These are phyloP conservation scores for Gasterosteus nipponicus DNA, from an alignment of 2,113 vertebrate genomes.

Conservation along the genomic window DNA sequence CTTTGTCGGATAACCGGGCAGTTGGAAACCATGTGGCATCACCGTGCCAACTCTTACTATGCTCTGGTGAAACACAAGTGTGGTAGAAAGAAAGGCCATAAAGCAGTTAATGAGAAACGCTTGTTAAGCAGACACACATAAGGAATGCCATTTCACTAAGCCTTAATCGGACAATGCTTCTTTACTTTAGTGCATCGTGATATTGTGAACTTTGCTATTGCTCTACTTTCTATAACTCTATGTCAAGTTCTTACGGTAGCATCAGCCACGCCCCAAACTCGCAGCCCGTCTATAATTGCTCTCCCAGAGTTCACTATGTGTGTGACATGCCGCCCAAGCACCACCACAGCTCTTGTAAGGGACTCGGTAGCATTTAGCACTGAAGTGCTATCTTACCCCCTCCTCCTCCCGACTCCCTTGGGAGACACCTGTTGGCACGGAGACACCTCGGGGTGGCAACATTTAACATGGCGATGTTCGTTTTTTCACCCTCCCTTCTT, in stretches of 20 bases:
- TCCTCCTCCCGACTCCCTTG: background rate
- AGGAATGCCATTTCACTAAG: background rate
- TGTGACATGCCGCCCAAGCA: slow-evolving; percentile 76
- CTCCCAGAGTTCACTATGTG: slow-evolving; percentile 68
- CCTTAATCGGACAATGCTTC: background rate
- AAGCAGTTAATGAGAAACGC: background rate
- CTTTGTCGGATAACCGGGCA: slow-evolving; percentile 27
- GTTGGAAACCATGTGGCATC: slow-evolving; percentile 11
- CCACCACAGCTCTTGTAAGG: slow-evolving; percentile 54
- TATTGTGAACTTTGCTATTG: slow-evolving; percentile 3
- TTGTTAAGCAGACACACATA: background rate
- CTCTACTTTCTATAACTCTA: slow-evolving; percentile 42
- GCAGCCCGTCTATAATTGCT: slow-evolving; percentile 78
- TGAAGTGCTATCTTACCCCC: slow-evolving; percentile 58
- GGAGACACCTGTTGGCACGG: slow-evolving; percentile 59
- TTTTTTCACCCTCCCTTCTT: slow-evolving; percentile 65
- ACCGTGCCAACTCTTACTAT: background rate
- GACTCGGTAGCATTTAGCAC: slow-evolving; percentile 68
- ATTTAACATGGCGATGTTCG: slow-evolving; percentile 65
- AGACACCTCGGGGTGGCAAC: slow-evolving; percentile 48
- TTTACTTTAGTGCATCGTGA: background rate
- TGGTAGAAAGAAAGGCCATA: slow-evolving; percentile 3
- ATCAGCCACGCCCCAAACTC: slow-evolving; percentile 58
- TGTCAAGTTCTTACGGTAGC: slow-evolving; percentile 28
- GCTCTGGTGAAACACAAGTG: slow-evolving; percentile 4